Conservation (phyloP, 2,113 vertebrate genomes). For the Periophthalmodon schlosseri region DNA sequence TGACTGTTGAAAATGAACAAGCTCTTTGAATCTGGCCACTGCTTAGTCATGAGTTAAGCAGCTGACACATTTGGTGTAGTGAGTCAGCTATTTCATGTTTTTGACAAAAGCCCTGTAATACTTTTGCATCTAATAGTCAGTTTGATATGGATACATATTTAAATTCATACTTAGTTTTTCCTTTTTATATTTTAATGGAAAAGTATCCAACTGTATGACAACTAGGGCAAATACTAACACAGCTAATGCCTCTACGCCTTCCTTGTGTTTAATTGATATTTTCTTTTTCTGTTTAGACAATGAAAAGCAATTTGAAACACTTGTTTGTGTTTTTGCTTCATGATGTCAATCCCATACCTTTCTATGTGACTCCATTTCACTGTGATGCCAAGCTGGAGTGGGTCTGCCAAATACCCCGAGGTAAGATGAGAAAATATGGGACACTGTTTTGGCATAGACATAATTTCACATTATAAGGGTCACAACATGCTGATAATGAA, state of each 20-base stretch:
- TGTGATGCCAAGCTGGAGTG: slow-evolving; percentile 90
- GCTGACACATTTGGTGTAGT: background rate
- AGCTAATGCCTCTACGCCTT: background rate
- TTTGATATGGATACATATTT: too few species aligned
- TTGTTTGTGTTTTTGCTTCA: slow-evolving; percentile 43
- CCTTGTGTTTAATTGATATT: background rate
- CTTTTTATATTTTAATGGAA: too few species aligned
- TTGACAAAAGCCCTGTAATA: background rate
- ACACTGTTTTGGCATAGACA: background rate
- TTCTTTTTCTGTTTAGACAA: slow-evolving; percentile 58
- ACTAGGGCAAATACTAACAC: background rate
- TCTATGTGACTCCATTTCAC: slow-evolving; percentile 85
- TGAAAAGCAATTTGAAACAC: slow-evolving; percentile 47
- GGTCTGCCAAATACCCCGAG: slow-evolving; percentile 93
- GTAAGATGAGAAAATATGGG: slow-evolving; percentile 64
- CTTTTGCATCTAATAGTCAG: background rate
- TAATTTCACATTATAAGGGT: background rate
- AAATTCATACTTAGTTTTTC: too few species aligned
- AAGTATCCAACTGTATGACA: too few species aligned
- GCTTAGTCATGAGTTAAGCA: background rate
- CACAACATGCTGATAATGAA: background rate
- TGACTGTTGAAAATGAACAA: background rate
- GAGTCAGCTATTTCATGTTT: background rate
- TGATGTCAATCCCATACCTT: slow-evolving; percentile 43
- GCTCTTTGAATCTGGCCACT: background rate